These are phyloP conservation scores for Caenorhabditis sp. DNA, from an alignment of 2,888 invertebrate species.

Conservation along the genomic window DNA sequence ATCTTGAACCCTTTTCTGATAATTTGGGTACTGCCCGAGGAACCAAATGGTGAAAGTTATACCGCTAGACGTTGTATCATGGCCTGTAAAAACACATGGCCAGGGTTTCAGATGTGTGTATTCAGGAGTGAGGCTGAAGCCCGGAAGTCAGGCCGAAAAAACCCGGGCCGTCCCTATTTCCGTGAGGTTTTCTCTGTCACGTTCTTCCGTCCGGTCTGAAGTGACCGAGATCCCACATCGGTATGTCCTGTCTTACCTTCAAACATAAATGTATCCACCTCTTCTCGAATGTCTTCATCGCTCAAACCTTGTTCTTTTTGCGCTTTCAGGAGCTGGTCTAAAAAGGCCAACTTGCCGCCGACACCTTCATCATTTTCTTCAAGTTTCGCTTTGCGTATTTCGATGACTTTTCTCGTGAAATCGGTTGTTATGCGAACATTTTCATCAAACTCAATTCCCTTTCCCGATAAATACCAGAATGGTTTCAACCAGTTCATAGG, in stretches of 20 bases:
- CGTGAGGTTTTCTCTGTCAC: too few relatives aligned
- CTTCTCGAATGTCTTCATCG: constrained; percentile 71
- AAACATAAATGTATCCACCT: constrained; percentile 74
- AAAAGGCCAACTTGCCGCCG: constrained; percentile 68
- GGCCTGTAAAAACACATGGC: constrained; percentile 46
- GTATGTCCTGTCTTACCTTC: too few relatives aligned
- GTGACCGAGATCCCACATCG: too few relatives aligned
- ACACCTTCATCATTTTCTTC: not conserved
- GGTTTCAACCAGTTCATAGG: constrained; percentile 72
- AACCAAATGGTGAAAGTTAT: constrained; percentile 72
- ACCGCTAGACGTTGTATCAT: constrained; percentile 73
- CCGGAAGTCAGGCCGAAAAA: too few relatives aligned
- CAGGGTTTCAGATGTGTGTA: too few relatives aligned
- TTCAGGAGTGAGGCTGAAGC: too few relatives aligned
- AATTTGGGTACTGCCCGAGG: constrained; percentile 71
- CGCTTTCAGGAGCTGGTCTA: constrained; percentile 73
- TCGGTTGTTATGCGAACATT: constrained; percentile 42
- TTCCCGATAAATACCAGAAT: constrained; percentile 75
- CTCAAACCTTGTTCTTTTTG: constrained; percentile 69
- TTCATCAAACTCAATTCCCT: constrained; percentile 62
- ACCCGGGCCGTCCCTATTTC: too few relatives aligned
- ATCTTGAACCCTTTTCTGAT: constrained; percentile 65
- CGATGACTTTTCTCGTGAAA: constrained; percentile 62
- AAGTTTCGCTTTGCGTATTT: not conserved
- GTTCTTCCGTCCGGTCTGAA: too few relatives aligned